Base-by-base conservation (phyloP, 2,797 vertebrate genomes). In the Sandelia bainsii region DNA sequence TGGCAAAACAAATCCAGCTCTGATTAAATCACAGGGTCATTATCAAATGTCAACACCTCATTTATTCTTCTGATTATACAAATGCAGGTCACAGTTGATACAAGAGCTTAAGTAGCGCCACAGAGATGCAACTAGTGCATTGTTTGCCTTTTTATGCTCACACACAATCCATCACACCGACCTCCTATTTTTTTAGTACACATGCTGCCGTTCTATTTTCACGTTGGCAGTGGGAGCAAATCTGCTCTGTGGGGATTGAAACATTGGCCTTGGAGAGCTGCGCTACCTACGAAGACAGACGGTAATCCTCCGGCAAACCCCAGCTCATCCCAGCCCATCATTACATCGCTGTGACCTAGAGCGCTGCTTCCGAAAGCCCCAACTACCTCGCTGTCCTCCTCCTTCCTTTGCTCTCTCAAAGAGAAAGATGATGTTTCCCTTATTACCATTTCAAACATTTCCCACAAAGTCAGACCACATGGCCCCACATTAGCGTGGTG, bases 371-470 rank as follows among this genome's bases (percentile, higher is more conserved):
- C 64, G 29, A 80, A 67, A 27, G 6, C 44, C 12, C 51, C 23
- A 11, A 14, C 67, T 23, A 1, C 49, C 34, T 56, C 50, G 51
- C 52, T 22, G 34, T 60, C 37, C 34, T 9, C 9, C 52, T 22
- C 53, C 63, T 45, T 64, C 52, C 23, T 53, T 46, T 1, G 1
- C 56, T 71, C 66, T 61, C 64, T 71, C 16, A 1, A 50, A 68
- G 74, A 75, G 78, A 76, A 82, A 79, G 62, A 83, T 12, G 76
- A 83, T 66, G 86, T 77, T 62, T 77, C 63, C 77, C 79, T 71
- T 72, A 91, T 93, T 92, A 91, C 83, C 91, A 92, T 91, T 92
- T 94, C 90, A 92, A 91, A 90, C 89, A 90, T 84, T 90, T 71
- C 72, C 83, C 75, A 73, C 72, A 87, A 90, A 93, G 91, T 85